Conservation (phyloP, 2,888 invertebrate genomes). For the Melinaea marsaeus region DNA sequence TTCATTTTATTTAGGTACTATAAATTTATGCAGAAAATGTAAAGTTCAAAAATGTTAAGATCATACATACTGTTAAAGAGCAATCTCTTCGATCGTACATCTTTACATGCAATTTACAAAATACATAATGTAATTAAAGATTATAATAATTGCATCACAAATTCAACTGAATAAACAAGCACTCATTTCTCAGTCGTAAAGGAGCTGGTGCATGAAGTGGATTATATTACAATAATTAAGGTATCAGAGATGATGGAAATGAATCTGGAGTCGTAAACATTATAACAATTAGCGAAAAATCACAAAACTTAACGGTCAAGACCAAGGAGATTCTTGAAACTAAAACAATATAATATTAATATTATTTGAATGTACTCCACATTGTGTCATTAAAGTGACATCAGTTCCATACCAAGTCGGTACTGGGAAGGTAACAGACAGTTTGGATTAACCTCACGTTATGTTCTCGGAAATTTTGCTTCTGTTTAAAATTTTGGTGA, state of each 20-base stretch:
- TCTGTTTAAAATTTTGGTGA: constrained; percentile 11
- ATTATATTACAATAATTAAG: constrained; percentile 7
- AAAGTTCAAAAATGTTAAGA: too few relatives aligned
- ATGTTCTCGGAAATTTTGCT: constrained; percentile 19
- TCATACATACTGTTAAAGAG: too few relatives aligned
- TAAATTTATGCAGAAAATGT: too few relatives aligned
- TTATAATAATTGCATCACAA: constrained; percentile 6
- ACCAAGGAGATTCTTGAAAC: too few relatives aligned
- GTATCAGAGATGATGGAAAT: constrained; percentile 2
- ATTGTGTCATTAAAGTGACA: not conserved
- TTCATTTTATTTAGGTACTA: too few relatives aligned
- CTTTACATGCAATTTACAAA: too few relatives aligned
- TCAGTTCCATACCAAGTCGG: not conserved
- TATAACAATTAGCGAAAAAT: not conserved
- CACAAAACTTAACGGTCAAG: too few relatives aligned
- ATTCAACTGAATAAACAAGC: not conserved
- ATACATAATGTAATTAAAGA: not conserved
- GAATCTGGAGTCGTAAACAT: not conserved
- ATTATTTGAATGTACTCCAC: not conserved
- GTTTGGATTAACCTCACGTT: constrained; percentile 21
- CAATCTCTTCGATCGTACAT: too few relatives aligned
- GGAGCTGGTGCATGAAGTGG: constrained; percentile 1
- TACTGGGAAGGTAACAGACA: constrained; percentile 11
- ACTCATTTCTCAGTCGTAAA: constrained; percentile 6
- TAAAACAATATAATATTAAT: constrained; percentile 3